Evolutionary conservation across 2,888 invertebrate species (phyloP).

Genomic region (Diogma glabrata): DNA sequence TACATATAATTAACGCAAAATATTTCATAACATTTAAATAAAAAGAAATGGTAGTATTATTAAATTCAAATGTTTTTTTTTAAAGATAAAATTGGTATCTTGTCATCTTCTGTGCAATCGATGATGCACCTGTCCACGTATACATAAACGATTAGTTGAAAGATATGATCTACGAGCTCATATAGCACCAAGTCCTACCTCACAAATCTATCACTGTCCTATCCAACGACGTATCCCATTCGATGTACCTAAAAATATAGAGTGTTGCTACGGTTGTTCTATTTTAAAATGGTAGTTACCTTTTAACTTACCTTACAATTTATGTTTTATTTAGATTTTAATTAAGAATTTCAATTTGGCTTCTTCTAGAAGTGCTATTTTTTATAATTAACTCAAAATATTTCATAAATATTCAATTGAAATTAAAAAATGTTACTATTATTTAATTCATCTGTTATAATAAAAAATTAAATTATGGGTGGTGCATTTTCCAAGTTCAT

Average conservation of each 20-base stretch:
- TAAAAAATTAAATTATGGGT: background rate
- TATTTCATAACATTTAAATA: no score
- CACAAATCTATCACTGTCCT: background rate
- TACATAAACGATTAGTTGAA: background rate
- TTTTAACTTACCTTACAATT: background rate
- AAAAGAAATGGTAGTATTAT: no score
- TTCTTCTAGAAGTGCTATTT: background rate
- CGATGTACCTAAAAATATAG: background rate
- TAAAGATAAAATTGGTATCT: no score
- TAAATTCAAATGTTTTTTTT: no score
- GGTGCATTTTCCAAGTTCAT: background rate
- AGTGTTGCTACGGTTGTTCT: background rate
- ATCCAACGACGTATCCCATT: background rate
- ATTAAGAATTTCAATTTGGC: background rate
- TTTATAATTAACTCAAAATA: no score
- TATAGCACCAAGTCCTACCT: background rate
- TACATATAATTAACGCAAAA: no score
- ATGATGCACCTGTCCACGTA: no score
- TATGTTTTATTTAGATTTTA: background rate
- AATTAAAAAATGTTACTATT: no score
- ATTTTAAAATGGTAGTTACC: background rate
- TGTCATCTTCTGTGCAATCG: no score
- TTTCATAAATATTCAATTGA: no score
- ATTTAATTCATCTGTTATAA: no score
- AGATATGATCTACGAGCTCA: background rate